A percentile compares a stretch with the other conserved stretches of the same genome.
Evolutionary conservation across 2,797 vertebrate genomes (phyloP).

Genomic region (Periparus ater): DNA sequence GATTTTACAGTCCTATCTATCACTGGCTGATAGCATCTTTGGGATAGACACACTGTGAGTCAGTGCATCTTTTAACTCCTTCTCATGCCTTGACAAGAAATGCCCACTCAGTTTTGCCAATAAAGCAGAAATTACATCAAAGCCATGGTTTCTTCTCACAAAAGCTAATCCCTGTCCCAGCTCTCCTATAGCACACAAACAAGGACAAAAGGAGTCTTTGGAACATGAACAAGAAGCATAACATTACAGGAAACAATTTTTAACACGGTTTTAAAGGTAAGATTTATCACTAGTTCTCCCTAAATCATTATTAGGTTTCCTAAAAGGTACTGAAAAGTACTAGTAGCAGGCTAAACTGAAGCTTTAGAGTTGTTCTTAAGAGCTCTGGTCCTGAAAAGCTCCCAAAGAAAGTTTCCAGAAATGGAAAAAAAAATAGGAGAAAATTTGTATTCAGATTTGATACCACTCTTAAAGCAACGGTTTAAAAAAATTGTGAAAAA

Average conservation of each 20-base stretch:
- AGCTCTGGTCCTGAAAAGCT: not conserved
- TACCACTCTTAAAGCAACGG: not conserved
- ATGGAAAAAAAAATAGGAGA: not conserved
- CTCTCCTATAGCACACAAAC: not conserved
- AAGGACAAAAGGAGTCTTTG: not conserved
- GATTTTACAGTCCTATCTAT: not conserved
- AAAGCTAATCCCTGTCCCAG: not conserved
- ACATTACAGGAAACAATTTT: not conserved
- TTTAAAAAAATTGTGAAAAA: not conserved
- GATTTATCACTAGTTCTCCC: not conserved
- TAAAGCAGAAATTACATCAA: not conserved
- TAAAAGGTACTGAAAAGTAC: not conserved
- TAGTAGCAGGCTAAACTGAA: not conserved
- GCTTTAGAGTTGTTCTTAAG: not conserved
- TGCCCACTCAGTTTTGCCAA: not conserved
- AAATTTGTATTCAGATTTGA: not conserved
- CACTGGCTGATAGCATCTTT: not conserved
- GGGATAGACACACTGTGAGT: not conserved
- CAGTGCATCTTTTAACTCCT: not conserved
- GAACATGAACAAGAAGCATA: not conserved
- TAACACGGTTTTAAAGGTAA: not conserved
- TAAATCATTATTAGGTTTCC: not conserved
- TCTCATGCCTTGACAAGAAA: not conserved
- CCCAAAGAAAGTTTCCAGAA: not conserved
- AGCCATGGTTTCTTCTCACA: not conserved